Base-by-base conservation (phyloP, 1,140 invertebrate species). In the Dermatophagoides farinae region DNA sequence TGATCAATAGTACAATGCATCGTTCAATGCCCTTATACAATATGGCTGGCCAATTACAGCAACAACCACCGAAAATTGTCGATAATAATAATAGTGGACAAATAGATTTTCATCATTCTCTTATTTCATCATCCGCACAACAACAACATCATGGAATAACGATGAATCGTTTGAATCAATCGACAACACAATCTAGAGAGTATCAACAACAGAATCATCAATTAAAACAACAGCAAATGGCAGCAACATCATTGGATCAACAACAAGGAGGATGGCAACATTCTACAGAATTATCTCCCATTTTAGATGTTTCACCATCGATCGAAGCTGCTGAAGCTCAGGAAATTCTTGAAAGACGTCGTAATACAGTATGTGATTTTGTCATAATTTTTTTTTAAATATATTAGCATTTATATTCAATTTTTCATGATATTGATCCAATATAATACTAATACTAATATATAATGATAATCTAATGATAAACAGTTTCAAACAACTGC, bases 221-320 rank as follows among this genome's bases (percentile, higher is more conserved):
- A 43, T 43, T n/a, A 43, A 43, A n/a, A 16, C 43, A 44, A 44
- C 20, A 44, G 54, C 8, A 44, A 55, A 5, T 55, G 49, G 43
- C 43, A 16, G 43, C 43, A 44, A 44, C 5, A 31, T 40, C 41
- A 0, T 14, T 71, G 71, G 49, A 70, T 12, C 70, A 71, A 16
- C 53, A 72, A 68, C 12, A 74, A 69, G 39, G 50, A 64, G 53
- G 14, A n/a, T 76, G 74, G 73, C 75, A 74, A 2, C 73, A 73
- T n/a, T 70, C 74, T 2, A 73, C 72, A 43, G 74, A 76, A 53
- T 66, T 76, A 9, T 76, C 74, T 8, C 75, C 75, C 1, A 76
- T 76, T 41, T 52, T 75, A 51, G 75, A 76, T 65, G 74, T 76
- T 1, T 76, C 75, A 1, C 74, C 75, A 0, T 75, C 74, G 0